These are phyloP conservation scores for Poeciliopsis turneri DNA, from an alignment of 2,797 vertebrate species.

Conservation along the genomic window DNA sequence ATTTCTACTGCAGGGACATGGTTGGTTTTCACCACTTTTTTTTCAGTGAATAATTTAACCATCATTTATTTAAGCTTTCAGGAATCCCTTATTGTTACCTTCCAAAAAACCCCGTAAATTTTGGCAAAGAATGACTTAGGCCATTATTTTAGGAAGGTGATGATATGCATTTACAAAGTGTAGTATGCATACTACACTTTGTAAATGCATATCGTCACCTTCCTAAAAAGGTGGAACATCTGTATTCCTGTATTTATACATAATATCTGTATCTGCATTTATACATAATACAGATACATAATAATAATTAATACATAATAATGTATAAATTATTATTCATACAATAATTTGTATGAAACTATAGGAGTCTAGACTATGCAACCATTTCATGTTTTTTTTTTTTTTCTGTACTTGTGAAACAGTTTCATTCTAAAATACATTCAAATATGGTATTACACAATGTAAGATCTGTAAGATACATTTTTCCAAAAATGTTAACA, in stretches of 20 bases:
- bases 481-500: background rate
- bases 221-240: conserved; percentile 30
- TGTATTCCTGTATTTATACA: too few species aligned
- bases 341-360: conserved; percentile 39
- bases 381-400: background rate
- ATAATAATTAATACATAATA: too few species aligned
- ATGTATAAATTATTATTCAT: too few species aligned
- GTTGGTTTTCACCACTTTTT: conserved; percentile 49
- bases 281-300: too few species aligned
- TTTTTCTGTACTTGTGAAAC: background rate
- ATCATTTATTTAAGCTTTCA: conserved; percentile 75
- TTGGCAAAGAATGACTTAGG: too few species aligned
- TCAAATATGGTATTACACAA: background rate
- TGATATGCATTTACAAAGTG: conserved; percentile 28
- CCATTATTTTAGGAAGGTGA: too few species aligned
- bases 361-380: background rate
- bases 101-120: too few species aligned
- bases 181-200: conserved; percentile 44
- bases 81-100: background rate
- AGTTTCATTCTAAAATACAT: background rate
- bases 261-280: too few species aligned
- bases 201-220: too few species aligned
- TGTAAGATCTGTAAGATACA: background rate
- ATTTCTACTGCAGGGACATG: conserved; percentile 9
- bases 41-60: conserved; percentile 74